phyloP scores from a whole-genome alignment of 1,140 invertebrate species.

The Helicoverpa zea region DNA sequence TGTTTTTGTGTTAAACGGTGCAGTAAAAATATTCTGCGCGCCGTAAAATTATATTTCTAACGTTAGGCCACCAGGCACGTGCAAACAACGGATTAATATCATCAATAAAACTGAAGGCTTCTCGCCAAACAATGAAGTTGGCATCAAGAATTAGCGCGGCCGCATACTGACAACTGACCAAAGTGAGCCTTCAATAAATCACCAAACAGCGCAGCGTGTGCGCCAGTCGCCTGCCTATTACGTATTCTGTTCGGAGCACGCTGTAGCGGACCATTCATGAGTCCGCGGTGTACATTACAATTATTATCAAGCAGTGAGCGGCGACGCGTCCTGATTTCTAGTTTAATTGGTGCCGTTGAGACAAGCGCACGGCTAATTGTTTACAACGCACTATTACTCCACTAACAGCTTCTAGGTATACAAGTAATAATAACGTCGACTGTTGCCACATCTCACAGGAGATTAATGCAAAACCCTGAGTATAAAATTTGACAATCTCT shows the following conservation, averaged over 20 bases:
- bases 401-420: neutral
- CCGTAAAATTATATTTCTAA: neutral
- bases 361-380: slow-evolving; percentile 47
- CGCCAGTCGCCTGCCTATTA: slow-evolving; percentile 47
- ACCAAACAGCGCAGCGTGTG: slow-evolving; percentile 37
- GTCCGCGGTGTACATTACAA: slow-evolving; percentile 67
- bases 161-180: slow-evolving; percentile 9
- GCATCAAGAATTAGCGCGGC: slow-evolving; percentile 36
- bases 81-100: slow-evolving; percentile 2
- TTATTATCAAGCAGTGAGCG: slow-evolving; percentile 57
- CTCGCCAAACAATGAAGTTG: slow-evolving; percentile 5
- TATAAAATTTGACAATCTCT: neutral
- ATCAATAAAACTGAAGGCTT: slow-evolving; percentile 23
- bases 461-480: slow-evolving; percentile 1
- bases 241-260: slow-evolving; percentile 52
- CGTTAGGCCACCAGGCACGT: neutral
- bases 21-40: neutral
- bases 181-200: slow-evolving; percentile 49
- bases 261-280: slow-evolving; percentile 66
- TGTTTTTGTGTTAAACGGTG: too few relatives aligned
- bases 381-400: slow-evolving; percentile 17
- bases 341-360: slow-evolving; percentile 46
- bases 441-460: neutral
- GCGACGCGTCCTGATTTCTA: slow-evolving; percentile 68
- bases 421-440: neutral